phyloP scores from a whole-genome alignment of 2,797 vertebrate species.

The Ibycter americanus region DNA sequence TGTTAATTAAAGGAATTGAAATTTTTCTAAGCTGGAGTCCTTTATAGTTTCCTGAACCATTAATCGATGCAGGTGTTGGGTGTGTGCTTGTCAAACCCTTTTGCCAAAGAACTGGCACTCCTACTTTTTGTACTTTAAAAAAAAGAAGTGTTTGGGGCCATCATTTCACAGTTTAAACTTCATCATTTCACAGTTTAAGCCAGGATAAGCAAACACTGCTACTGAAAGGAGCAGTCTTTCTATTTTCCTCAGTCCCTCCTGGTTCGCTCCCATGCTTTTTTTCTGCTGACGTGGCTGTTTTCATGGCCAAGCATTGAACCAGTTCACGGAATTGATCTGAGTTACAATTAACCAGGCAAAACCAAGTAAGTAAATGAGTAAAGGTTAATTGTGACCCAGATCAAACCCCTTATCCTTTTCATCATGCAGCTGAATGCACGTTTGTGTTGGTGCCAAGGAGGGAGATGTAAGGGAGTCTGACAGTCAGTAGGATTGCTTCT shows the following conservation, averaged over 20 bases:
- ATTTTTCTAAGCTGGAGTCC: neutral
- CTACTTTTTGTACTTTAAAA: neutral
- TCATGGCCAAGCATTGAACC: neutral
- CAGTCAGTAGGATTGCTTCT: neutral
- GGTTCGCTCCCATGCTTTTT: neutral
- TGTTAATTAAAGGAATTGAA: neutral
- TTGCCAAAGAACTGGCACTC: neutral
- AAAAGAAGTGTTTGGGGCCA: neutral
- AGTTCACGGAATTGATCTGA: neutral
- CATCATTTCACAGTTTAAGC: neutral
- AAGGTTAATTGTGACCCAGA: neutral
- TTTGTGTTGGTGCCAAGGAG: neutral
- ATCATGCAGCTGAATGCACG: accelerated
- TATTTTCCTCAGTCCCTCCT: neutral
- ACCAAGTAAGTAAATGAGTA: neutral
- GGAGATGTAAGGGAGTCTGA: neutral
- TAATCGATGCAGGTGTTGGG: neutral
- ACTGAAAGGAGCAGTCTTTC: neutral
- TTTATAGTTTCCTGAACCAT: neutral
- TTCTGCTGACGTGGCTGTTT: neutral
- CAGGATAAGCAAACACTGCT: neutral
- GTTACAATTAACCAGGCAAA: slow-evolving; percentile 2
- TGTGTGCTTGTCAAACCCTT: neutral
- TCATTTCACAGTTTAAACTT: neutral
- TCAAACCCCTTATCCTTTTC: neutral